Evolutionary conservation across 2,888 invertebrate genomes (phyloP).

Genomic region (Drosophila ezoana): DNA sequence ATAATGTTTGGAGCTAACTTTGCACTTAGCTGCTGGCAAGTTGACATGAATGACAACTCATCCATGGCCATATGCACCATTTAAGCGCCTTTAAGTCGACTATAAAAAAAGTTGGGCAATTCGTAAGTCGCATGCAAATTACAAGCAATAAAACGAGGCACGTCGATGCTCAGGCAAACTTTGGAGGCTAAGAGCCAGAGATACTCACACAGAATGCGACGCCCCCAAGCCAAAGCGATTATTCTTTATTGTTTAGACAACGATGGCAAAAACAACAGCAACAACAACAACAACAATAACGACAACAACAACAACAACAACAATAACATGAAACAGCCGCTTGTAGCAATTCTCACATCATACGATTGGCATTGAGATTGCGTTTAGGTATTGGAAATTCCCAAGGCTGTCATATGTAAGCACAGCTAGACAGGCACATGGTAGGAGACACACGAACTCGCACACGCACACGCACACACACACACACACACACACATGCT

Average conservation of each 20-base stretch:
- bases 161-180: slow-evolving; percentile 68
- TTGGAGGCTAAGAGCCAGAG: slow-evolving; percentile 23
- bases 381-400: slow-evolving; percentile 75
- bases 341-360: slow-evolving; percentile 83
- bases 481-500: slow-evolving; percentile 18
- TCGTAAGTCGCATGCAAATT: slow-evolving; percentile 76
- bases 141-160: slow-evolving; percentile 78
- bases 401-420: slow-evolving; percentile 76
- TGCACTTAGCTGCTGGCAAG: slow-evolving; percentile 40
- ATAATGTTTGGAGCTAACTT: slow-evolving; percentile 33
- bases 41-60: slow-evolving; percentile 40
- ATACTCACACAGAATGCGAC: slow-evolving; percentile 33
- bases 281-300: slow-evolving; percentile 15
- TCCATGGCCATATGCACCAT: slow-evolving; percentile 60
- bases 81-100: slow-evolving; percentile 65
- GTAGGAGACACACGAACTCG: slow-evolving; percentile 24
- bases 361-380: slow-evolving; percentile 83
- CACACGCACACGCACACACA: slow-evolving; percentile 11
- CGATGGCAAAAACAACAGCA: slow-evolving; percentile 37
- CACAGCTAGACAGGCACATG: slow-evolving; percentile 40
- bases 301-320: slow-evolving; percentile 17
- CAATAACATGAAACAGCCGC: slow-evolving; percentile 56
- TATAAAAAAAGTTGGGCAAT: slow-evolving; percentile 64
- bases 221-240: slow-evolving; percentile 71
- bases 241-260: slow-evolving; percentile 82